A percentile compares a stretch with the other conserved stretches of the same genome.
phyloP scores from a whole-genome alignment of 2,888 invertebrate species.

The Drosophila tanythrix region DNA sequence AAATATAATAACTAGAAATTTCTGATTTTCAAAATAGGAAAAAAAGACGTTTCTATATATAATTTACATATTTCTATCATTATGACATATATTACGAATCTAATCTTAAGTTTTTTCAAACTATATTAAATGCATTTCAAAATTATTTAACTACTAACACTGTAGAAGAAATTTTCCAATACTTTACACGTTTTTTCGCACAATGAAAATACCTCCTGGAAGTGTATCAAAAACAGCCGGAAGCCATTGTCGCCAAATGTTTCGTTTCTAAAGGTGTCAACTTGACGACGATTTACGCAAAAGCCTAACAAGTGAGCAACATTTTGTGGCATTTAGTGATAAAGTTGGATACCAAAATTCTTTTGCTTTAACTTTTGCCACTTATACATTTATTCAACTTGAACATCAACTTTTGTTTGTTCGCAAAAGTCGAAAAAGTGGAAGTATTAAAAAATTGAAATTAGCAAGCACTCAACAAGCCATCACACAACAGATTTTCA shows the following conservation, averaged over 20 bases:
- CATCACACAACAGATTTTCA: slow-evolving; percentile 5
- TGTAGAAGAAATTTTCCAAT: not conserved
- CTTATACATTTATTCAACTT: slow-evolving; percentile 1
- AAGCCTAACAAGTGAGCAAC: slow-evolving; percentile 17
- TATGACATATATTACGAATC: no score
- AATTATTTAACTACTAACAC: not conserved
- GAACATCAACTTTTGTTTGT: slow-evolving; percentile 27
- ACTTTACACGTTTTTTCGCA: not conserved
- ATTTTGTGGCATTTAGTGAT: slow-evolving; percentile 23
- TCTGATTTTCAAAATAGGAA: no score
- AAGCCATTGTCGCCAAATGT: not conserved
- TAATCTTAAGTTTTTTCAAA: no score
- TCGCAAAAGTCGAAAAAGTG: slow-evolving; percentile 1
- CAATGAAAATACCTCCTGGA: not conserved
- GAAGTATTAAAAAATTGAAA: slow-evolving; percentile 37
- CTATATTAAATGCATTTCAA: no score
- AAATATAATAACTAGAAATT: not conserved
- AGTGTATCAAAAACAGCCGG: slow-evolving; percentile 2
- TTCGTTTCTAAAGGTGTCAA: slow-evolving; percentile 18
- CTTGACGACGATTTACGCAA: slow-evolving; percentile 24
- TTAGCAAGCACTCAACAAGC: slow-evolving; percentile 9
- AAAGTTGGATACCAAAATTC: slow-evolving; percentile 11
- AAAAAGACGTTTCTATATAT: no score
- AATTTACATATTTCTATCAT: no score
- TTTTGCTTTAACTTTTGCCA: slow-evolving; percentile 7